phyloP scores from a whole-genome alignment of 2,113 vertebrate genomes.

The Genyomyrus donnyi region DNA sequence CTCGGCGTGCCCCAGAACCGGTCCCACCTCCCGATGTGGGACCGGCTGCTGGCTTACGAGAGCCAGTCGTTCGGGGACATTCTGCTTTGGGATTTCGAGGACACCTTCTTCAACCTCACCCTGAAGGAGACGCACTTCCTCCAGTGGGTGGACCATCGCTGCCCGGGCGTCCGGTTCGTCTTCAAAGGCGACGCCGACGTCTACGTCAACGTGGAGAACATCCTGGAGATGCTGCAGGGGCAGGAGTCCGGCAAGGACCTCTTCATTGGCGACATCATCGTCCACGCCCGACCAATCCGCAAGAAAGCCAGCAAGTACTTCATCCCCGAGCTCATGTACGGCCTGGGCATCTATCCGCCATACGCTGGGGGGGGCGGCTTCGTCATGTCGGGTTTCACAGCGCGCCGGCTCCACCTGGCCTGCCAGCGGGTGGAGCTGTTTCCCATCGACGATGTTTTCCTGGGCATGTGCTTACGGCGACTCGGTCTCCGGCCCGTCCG shows the following conservation, averaged over 20 bases:
- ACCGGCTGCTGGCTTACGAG: slow-evolving; percentile 76
- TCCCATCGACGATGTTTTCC: slow-evolving; percentile 91
- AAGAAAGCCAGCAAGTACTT: slow-evolving; percentile 80
- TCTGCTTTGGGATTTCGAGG: slow-evolving; percentile 90
- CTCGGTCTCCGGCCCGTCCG: slow-evolving; percentile 71
- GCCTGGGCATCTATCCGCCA: slow-evolving; percentile 73
- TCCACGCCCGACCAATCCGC: slow-evolving; percentile 82
- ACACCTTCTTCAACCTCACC: slow-evolving; percentile 96
- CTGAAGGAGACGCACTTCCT: slow-evolving; percentile 95
- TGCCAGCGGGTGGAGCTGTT: slow-evolving; percentile 90
- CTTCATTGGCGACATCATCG: slow-evolving; percentile 88
- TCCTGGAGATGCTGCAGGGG: slow-evolving; percentile 74
- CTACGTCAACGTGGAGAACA: slow-evolving; percentile 87
- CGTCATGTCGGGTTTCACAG: slow-evolving; percentile 75
- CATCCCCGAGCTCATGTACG: slow-evolving; percentile 81
- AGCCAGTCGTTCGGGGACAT: slow-evolving; percentile 74
- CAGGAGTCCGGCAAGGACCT: slow-evolving; percentile 61
- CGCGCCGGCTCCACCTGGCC: slow-evolving; percentile 68
- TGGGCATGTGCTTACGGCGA: slow-evolving; percentile 92
- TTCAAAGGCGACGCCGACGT: slow-evolving; percentile 92
- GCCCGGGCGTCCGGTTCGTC: slow-evolving; percentile 72
- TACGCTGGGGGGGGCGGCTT: slow-evolving; percentile 92
- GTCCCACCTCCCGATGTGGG: slow-evolving; percentile 68
- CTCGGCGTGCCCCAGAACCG: slow-evolving; percentile 74
- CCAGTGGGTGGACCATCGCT: slow-evolving; percentile 78